Evolutionary conservation across 2,113 vertebrate species (phyloP).

Genomic region (Montifringilla adamsi): DNA sequence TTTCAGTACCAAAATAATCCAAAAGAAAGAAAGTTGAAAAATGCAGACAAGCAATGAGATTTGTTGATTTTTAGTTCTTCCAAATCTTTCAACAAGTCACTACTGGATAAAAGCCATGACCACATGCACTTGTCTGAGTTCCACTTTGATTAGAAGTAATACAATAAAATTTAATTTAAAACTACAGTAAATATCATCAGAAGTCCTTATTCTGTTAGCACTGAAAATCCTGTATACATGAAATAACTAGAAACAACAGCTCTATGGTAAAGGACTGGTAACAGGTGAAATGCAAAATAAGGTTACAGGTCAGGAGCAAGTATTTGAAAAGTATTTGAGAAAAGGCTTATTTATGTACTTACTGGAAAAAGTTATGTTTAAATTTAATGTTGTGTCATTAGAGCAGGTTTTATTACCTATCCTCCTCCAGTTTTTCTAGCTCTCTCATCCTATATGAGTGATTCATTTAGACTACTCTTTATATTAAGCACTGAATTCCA

Average conservation of each 20-base stretch:
- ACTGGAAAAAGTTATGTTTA: neutral
- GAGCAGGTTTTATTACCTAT: slow-evolving; percentile 2
- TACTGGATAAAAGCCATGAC: neutral
- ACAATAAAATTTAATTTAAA: neutral
- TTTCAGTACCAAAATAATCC: slow-evolving; percentile 13
- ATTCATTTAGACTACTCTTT: neutral
- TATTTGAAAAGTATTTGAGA: neutral
- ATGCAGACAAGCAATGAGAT: slow-evolving; percentile 29
- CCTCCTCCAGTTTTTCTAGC: neutral
- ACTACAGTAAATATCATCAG: neutral
- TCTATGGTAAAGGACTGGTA: neutral
- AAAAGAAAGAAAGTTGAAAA: neutral
- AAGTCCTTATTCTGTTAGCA: neutral
- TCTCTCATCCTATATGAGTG: neutral
- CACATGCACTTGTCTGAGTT: neutral
- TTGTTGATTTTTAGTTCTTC: slow-evolving; percentile 13
- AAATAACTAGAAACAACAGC: neutral
- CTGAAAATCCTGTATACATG: neutral
- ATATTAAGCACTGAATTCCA: neutral
- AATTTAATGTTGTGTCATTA: neutral
- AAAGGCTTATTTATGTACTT: neutral
- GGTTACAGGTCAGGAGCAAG: neutral
- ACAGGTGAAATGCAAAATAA: neutral
- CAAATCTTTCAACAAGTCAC: slow-evolving; percentile 25
- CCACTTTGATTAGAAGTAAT: neutral